Conservation (phyloP, 2,797 vertebrate species). For the Diglossa cyanea region DNA sequence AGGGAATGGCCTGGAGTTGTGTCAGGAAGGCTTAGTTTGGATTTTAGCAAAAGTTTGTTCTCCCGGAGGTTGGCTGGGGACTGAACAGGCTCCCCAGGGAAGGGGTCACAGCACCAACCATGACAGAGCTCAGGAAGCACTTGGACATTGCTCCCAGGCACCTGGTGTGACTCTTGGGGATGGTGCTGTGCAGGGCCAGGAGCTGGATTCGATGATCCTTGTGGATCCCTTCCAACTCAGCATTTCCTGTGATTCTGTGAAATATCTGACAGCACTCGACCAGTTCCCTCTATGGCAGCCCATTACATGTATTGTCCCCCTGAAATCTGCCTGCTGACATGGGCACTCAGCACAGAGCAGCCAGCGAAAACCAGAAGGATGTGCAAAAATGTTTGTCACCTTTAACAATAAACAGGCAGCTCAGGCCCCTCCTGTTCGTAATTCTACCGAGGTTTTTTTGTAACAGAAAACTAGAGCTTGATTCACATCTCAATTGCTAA, state of each 20-base stretch:
- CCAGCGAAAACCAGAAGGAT: background rate
- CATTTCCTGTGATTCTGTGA: background rate
- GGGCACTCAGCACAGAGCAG: background rate
- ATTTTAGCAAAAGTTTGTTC: background rate
- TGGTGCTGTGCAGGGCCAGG: background rate
- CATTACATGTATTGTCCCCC: rapidly evolving
- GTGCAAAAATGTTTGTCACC: background rate
- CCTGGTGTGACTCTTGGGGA: background rate
- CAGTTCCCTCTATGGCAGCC: background rate
- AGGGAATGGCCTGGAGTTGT: background rate
- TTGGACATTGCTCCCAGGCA: background rate
- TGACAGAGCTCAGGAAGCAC: background rate
- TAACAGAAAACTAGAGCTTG: background rate
- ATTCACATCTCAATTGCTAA: background rate
- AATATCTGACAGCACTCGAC: background rate
- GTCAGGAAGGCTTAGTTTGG: background rate
- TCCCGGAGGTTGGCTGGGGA: background rate
- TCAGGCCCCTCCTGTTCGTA: background rate
- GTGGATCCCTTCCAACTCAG: background rate
- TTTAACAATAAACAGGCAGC: background rate
- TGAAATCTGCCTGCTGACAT: background rate
- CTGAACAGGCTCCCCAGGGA: background rate
- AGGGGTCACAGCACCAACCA: background rate
- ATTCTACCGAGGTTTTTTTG: background rate
- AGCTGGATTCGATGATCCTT: rapidly evolving